phyloP scores from a whole-genome alignment of 2,113 vertebrate genomes.

The Montifringilla adamsi region DNA sequence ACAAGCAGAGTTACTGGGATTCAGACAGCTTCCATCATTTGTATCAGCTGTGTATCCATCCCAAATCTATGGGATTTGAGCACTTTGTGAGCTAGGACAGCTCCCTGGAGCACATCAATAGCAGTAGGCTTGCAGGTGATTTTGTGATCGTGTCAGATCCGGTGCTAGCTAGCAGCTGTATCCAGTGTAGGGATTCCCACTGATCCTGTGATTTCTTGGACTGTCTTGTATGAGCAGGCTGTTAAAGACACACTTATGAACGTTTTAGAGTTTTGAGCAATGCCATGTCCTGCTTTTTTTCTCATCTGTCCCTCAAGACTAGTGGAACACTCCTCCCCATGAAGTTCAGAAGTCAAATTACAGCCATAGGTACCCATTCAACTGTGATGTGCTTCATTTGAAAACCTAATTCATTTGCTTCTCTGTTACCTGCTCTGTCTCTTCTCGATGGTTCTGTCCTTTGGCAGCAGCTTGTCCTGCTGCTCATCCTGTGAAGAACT shows the following conservation, averaged over 20 bases:
- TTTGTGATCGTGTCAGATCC: background rate
- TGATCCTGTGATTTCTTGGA: background rate
- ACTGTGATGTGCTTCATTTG: background rate
- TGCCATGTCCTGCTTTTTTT: background rate
- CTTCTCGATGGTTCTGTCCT: background rate
- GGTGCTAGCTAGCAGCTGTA: background rate
- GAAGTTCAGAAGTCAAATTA: background rate
- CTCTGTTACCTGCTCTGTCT: background rate
- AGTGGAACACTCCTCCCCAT: rapidly evolving
- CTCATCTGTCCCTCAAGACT: background rate
- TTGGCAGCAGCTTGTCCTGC: background rate
- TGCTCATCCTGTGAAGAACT: background rate
- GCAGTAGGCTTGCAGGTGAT: background rate
- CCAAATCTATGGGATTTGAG: background rate
- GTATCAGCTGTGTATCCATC: background rate
- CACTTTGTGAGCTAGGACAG: background rate
- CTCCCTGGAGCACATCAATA: rapidly evolving
- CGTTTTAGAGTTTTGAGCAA: rapidly evolving
- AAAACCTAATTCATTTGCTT: background rate
- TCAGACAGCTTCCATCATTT: background rate
- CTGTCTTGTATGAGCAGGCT: background rate
- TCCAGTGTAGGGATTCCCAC: background rate
- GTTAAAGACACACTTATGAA: background rate
- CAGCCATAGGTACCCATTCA: background rate
- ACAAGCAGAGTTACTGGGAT: background rate